Percentiles rank a stretch among this genome's conserved stretches.
Evolutionary conservation across 2,113 vertebrate species (phyloP).

Genomic region (Microcebus griseorufus): DNA sequence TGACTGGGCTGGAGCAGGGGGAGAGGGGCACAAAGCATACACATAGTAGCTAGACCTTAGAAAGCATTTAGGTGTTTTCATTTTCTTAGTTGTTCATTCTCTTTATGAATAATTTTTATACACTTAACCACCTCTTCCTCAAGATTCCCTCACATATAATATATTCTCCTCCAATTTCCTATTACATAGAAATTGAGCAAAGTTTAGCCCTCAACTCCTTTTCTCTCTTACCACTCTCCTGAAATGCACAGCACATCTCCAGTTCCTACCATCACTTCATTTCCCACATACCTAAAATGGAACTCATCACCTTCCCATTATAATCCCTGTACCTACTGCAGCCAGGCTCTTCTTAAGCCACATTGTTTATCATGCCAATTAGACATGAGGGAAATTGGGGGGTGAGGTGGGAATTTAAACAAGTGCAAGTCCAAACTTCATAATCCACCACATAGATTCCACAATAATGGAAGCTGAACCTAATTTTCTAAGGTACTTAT

Average conservation of each 20-base stretch:
- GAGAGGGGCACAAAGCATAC: neutral
- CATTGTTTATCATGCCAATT: neutral
- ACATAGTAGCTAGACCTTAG: neutral
- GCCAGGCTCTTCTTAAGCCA: neutral
- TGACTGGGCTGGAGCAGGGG: neutral
- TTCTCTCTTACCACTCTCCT: neutral
- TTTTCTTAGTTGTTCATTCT: neutral
- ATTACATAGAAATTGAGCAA: neutral
- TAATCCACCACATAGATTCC: neutral
- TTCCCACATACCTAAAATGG: neutral
- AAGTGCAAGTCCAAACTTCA: neutral
- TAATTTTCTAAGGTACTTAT: neutral
- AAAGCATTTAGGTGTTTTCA: neutral
- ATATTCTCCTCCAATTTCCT: neutral
- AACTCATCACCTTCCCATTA: neutral
- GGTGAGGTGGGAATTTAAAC: neutral
- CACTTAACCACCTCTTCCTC: neutral
- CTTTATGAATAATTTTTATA: neutral
- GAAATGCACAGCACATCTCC: neutral
- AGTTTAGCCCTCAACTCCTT: neutral
- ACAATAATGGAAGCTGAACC: neutral
- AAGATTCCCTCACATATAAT: neutral
- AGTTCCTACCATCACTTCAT: neutral
- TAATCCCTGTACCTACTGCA: neutral
- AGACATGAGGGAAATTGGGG: neutral